Base-by-base conservation (phyloP, 1,140 invertebrate genomes). In the Drosophila saltans region DNA sequence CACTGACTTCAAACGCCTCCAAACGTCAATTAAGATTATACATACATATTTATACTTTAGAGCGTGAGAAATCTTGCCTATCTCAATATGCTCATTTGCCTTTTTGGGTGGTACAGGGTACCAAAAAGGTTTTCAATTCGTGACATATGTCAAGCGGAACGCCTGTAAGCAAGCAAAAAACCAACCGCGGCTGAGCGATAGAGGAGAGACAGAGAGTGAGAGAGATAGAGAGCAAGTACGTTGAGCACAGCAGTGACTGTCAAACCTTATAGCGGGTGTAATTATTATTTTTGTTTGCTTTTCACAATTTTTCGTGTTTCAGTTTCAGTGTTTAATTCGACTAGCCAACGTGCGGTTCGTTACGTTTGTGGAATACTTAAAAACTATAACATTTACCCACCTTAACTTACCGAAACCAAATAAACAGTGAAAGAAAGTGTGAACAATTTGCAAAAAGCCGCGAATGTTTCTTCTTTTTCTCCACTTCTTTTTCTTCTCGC, bases 271-370 rank as follows among this genome's bases (percentile, higher is more conserved):
- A 56, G 41, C 76, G 78, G 65, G 78, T 76, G 81, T 80, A 79
- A 75, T 67, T 75, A 79, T 61, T 59, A 59, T 72, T 66, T 10
- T 52, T 66, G 78, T 72, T 81, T 73, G 71, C 71, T 78, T 58
- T 76, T 75, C 68, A 83, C 75, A 86, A 86, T 62, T 75, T 77
- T 84, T 76, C 71, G 66, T 80, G 75, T 70, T 70, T 75, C 83
- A 86, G 82, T 86, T 52, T 75, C 83, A 86, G 82, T 86, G 61
- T 65, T 76, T 63, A 59, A 57, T 68, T 57, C 82, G 80, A 79
- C 68, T 66, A 78, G 69, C 66, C 52, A 74, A 82, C 83, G 83
- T 66, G 70, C 75, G 68, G 82, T 82, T 86, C 82, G 69, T 33
- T 69, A 57, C 57, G 55, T 60, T 72, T 64, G 41, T 45, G 26